Percentiles rank a stretch among this genome's conserved stretches.
Evolutionary conservation across 2,797 vertebrate species (phyloP).

Genomic region (Acridotheres tristis): DNA sequence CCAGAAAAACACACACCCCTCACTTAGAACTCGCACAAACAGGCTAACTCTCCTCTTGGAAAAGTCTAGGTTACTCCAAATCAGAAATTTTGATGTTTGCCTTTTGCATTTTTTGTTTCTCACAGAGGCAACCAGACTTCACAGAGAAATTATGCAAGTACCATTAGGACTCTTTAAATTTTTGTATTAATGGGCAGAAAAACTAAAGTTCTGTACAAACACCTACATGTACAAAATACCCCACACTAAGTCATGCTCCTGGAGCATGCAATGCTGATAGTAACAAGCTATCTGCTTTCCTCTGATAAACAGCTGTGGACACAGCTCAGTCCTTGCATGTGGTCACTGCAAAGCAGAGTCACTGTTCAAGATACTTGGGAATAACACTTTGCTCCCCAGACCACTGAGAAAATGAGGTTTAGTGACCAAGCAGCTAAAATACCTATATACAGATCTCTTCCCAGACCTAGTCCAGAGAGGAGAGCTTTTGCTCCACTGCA

Average conservation of each 20-base stretch:
- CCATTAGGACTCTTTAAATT: background rate
- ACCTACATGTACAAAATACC: background rate
- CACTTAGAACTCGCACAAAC: background rate
- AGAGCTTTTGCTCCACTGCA: background rate
- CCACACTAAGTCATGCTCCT: background rate
- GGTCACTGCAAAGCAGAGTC: background rate
- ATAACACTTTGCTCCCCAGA: background rate
- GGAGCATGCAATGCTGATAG: background rate
- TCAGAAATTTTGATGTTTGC: background rate
- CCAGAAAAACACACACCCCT: background rate
- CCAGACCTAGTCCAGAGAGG: background rate
- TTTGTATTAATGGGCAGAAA: background rate
- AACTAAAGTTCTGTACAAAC: background rate
- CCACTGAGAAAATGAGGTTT: background rate
- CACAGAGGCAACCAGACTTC: background rate
- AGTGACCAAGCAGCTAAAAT: background rate
- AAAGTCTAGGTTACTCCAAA: background rate
- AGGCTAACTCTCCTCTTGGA: background rate
- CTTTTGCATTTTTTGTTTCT: background rate
- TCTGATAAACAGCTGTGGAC: conserved; percentile 38
- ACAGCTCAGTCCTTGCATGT: background rate
- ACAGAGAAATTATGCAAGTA: background rate
- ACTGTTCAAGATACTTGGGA: background rate
- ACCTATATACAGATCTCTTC: background rate
- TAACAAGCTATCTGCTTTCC: background rate